These are phyloP conservation scores for Acanthornis magna DNA, from an alignment of 2,797 vertebrate species.

Conservation along the genomic window DNA sequence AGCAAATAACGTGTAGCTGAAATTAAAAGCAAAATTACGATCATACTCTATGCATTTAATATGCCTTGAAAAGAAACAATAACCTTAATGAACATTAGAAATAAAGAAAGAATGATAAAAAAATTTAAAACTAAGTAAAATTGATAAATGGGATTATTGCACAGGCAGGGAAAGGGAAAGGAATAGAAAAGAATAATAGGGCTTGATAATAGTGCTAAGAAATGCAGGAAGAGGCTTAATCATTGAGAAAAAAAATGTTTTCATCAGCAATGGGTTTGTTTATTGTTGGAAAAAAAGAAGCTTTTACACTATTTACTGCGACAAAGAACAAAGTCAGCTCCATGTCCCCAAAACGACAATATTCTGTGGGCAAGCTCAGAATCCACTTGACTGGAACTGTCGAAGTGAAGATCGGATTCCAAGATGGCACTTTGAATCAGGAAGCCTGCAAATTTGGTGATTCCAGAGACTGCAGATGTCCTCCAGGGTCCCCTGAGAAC, in stretches of 20 bases:
- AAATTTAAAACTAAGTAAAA: neutral
- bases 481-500: neutral
- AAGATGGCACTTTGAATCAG: neutral
- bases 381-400: neutral
- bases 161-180: neutral
- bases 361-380: neutral
- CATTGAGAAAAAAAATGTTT: neutral
- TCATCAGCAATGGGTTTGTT: neutral
- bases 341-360: neutral
- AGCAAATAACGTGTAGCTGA: neutral
- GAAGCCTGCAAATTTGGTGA: neutral
- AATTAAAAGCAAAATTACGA: neutral
- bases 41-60: neutral
- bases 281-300: neutral
- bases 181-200: neutral
- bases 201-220: neutral
- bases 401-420: neutral
- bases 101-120: rapidly evolving
- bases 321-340: neutral
- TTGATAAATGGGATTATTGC: rapidly evolving
- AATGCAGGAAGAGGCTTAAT: neutral
- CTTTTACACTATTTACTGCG: neutral
- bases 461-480: neutral
- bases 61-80: neutral
- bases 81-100: neutral